A percentile compares a stretch with the other conserved stretches of the same genome.
These are phyloP conservation scores for Margaritifera margaritifera DNA, from an alignment of 2,888 invertebrate species.

Conservation along the genomic window DNA sequence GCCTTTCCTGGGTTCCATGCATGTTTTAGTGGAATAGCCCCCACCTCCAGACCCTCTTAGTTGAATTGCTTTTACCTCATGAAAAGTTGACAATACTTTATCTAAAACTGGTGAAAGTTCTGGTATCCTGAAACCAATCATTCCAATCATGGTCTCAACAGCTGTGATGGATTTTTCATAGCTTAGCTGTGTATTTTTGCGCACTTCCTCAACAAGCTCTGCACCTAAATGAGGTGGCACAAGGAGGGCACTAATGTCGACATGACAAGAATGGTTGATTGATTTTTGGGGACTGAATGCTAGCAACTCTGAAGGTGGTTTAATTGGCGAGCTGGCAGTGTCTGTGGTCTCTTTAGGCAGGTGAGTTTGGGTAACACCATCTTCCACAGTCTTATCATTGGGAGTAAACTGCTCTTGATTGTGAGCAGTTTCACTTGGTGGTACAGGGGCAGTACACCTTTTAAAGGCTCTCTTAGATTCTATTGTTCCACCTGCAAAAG, in stretches of 20 bases:
- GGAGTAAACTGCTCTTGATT: no score
- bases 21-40: no score
- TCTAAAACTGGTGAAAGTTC: slow-evolving; percentile 47
- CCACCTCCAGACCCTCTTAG: no score
- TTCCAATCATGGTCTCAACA: slow-evolving; percentile 59
- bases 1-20: no score
- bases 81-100: slow-evolving; percentile 42
- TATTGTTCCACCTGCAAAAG: no score
- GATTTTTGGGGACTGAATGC: background rate
- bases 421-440: no score
- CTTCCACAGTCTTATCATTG: no score
- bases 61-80: slow-evolving; percentile 32
- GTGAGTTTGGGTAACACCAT: no score
- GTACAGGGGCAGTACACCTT: no score
- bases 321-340: slow-evolving; percentile 23
- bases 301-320: slow-evolving; percentile 15
- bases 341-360: slow-evolving; percentile 6
- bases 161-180: slow-evolving; percentile 61
- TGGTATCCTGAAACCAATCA: slow-evolving; percentile 52
- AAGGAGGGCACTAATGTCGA: slow-evolving; percentile 25
- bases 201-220: slow-evolving; percentile 59
- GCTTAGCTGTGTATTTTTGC: slow-evolving; percentile 62
- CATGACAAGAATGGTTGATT: slow-evolving; percentile 4
- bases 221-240: slow-evolving; percentile 50
- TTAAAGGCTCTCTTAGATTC: no score